Evolutionary conservation across 2,888 invertebrate genomes (phyloP), one percentile per base, ranked within the genome.

Genomic region (Microchrysa polita): DNA sequence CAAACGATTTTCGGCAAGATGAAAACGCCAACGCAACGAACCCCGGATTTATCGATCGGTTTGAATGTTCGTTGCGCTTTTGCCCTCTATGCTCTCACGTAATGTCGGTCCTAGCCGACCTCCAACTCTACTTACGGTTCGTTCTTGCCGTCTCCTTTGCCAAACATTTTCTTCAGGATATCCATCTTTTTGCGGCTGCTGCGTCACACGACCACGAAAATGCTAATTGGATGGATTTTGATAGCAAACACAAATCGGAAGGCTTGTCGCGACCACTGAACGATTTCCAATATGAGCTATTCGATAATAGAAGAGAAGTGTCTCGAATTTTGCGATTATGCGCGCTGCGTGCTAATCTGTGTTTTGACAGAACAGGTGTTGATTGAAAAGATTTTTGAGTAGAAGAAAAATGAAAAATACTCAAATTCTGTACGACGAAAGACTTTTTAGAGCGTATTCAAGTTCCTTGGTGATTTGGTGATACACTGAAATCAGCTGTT

Each of bases 81-180:
- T 16, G 27, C 48, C 48, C 73, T 74, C 52, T 7, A n/a, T n/a
- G n/a, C 18, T 22, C n/a, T n/a, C 57, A 7, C 5, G 42, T 65
- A n/a, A 5, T 60, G n/a, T n/a, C n/a, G 18, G 27, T 72, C 27
- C 61, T n/a, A 10, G 7, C 18, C 9, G 42, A 10, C 40, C n/a
- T n/a, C n/a, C n/a, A n/a, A 57, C 18, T 14, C n/a, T 23, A 27
- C 59, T 42, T 65, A 73, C 71, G 44, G 59, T 80, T 79, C 79
- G 73, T 75, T 76, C 73, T 77, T 75, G 12, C 76, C 77, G 18
- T 79, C 79, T 67, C 77, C 77, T 75, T 79, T 79, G 73, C 80
- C 79, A 72, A 82, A 82, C 80, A 82, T 81, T 80, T 81, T 82
- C 78, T 80, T 80, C 77, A 82, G 78, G 76, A 81, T 78, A 78